A percentile compares a stretch with the other conserved stretches of the same genome.
Evolutionary conservation across 1,140 invertebrate genomes (phyloP).

Genomic region (Aphelinus certus): DNA sequence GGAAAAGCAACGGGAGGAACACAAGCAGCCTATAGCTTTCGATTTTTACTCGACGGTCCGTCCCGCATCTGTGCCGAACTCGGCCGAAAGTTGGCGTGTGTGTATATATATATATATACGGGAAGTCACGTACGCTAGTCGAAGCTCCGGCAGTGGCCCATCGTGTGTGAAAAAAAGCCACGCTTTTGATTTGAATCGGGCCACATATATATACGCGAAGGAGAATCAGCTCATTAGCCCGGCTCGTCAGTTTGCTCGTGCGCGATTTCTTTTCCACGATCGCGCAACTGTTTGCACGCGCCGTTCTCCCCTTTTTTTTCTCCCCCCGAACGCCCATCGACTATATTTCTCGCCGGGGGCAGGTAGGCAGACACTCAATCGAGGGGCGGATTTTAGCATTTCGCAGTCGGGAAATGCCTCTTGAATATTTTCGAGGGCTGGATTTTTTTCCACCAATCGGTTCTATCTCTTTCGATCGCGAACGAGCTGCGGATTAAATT

Average conservation of each 20-base stretch:
- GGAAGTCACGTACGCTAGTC: too few species aligned
- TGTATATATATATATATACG: too few species aligned
- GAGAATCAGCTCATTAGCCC: not conserved
- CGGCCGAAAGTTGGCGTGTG: constrained; percentile 25
- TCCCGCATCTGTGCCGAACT: not conserved
- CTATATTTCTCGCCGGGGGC: too few species aligned
- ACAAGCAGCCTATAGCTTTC: not conserved
- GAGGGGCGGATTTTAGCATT: not conserved
- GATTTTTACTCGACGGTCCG: not conserved
- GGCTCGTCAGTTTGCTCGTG: not conserved
- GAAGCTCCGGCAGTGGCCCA: not conserved
- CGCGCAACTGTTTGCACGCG: not conserved
- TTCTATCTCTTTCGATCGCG: too few species aligned
- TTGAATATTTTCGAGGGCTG: not conserved
- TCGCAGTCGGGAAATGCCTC: not conserved
- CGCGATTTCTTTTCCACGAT: not conserved
- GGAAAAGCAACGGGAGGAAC: not conserved
- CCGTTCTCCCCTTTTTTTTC: not conserved
- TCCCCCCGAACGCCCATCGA: not conserved
- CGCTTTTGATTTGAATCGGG: constrained; percentile 18
- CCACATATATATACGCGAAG: too few species aligned
- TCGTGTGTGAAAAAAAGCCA: not conserved
- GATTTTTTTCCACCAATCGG: not conserved
- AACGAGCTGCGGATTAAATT: constrained; percentile 2
- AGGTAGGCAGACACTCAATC: not conserved